phyloP scores from a whole-genome alignment of 2,888 invertebrate genomes.

The Alviniconcha strummeri region DNA sequence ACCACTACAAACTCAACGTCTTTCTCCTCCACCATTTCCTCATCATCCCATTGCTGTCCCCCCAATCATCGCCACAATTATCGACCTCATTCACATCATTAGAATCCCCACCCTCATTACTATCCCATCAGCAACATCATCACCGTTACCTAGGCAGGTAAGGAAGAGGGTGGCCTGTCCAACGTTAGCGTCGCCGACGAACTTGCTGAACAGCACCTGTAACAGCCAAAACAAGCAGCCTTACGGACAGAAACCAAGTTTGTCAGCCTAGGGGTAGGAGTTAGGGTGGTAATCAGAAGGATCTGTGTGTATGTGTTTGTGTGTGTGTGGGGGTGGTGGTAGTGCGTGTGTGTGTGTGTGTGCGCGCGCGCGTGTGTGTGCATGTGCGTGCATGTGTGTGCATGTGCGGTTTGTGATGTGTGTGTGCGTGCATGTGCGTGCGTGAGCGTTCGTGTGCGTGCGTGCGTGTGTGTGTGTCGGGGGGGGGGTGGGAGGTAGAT shows the following conservation, averaged over 20 bases:
- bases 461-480: background rate
- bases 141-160: slow-evolving; percentile 33
- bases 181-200: slow-evolving; percentile 33
- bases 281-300: no score
- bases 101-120: no score
- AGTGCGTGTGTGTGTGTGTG: background rate
- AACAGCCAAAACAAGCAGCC: no score
- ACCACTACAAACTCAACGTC: no score
- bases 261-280: no score
- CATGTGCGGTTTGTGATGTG: background rate
- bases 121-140: no score
- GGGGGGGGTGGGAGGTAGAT: background rate
- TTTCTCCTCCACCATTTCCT: no score
- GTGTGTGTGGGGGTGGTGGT: background rate
- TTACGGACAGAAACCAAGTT: slow-evolving; percentile 16
- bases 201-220: slow-evolving; percentile 41
- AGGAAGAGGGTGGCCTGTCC: slow-evolving; percentile 39
- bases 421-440: background rate
- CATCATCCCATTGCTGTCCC: no score
- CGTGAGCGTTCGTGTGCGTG: no score
- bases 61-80: no score
- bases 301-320: background rate
- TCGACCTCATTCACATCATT: no score
- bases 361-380: background rate
- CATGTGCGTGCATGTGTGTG: background rate